phyloP scores from a whole-genome alignment of 2,797 vertebrate species.

The Halcyon leucocephala region DNA sequence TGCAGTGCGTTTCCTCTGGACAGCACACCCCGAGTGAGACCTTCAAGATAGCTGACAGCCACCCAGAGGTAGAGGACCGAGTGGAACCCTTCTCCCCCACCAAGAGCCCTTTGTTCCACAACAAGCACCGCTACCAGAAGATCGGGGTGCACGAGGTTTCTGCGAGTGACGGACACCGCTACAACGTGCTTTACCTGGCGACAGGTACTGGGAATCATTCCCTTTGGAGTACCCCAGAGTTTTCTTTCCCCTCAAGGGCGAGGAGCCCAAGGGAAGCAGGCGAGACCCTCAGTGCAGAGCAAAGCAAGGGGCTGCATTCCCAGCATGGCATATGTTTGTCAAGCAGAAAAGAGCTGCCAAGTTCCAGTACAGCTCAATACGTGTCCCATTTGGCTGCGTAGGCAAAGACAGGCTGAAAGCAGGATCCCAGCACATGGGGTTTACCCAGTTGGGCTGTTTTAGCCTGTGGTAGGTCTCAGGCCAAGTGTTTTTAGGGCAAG shows the following conservation, averaged over 20 bases:
- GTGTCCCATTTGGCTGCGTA: neutral
- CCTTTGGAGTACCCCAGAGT: neutral
- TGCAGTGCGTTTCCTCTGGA: constrained; percentile 65
- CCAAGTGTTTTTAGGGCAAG: neutral
- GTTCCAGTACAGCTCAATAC: neutral
- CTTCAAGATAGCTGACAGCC: constrained; percentile 79
- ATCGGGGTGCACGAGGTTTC: constrained; percentile 71
- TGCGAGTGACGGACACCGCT: neutral
- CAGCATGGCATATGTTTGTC: neutral
- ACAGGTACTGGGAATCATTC: constrained; percentile 65
- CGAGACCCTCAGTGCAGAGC: neutral
- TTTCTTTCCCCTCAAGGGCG: accelerated
- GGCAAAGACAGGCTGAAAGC: neutral
- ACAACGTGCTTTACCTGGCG: constrained; percentile 75
- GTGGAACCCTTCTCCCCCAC: constrained; percentile 65
- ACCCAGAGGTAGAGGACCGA: constrained; percentile 74
- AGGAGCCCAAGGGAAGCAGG: neutral
- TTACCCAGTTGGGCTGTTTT: neutral
- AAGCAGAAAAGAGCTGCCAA: neutral
- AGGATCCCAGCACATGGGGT: neutral
- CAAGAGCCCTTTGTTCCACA: constrained; percentile 74
- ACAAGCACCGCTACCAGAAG: constrained; percentile 77
- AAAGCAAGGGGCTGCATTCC: neutral
- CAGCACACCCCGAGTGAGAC: constrained; percentile 75
- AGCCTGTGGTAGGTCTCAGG: neutral